phyloP scores from a whole-genome alignment of 35 echinoderm and acorn worm genomes.

The Apostichopus parvimensis region DNA sequence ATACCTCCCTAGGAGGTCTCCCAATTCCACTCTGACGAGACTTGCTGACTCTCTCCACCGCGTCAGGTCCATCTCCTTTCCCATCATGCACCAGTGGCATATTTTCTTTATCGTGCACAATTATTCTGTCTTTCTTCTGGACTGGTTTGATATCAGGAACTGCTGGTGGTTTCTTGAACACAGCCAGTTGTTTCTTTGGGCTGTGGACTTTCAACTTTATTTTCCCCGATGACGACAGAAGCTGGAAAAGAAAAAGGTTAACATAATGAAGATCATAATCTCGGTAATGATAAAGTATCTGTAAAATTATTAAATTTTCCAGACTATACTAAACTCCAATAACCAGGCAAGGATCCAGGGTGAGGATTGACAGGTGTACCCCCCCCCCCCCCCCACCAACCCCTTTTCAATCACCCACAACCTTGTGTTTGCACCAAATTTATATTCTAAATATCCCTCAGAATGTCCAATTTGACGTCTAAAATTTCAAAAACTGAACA shows the following conservation, averaged over 20 bases:
- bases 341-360: too few species aligned
- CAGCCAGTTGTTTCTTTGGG: conserved; percentile 10
- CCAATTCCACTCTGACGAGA: neutral
- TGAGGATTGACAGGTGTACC: too few species aligned
- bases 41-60: neutral
- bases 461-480: too few species aligned
- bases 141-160: neutral
- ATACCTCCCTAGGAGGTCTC: conserved; percentile 11
- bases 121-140: neutral
- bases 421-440: too few species aligned
- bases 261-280: too few species aligned
- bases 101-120: conserved; percentile 41
- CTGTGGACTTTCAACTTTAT: neutral
- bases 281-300: too few species aligned
- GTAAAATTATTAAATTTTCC: too few species aligned
- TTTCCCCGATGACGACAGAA: conserved; percentile 1
- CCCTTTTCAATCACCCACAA: too few species aligned
- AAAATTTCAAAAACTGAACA: too few species aligned
- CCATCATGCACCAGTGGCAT: neutral
- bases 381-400: too few species aligned
- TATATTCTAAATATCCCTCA: too few species aligned
- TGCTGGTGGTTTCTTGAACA: conserved; percentile 24
- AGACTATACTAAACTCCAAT: too few species aligned
- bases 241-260: neutral
- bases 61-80: conserved; percentile 8